A percentile compares a stretch with the other conserved stretches of the same genome.
Conservation (phyloP, 2,888 invertebrate species). For the Lottia scabra region DNA sequence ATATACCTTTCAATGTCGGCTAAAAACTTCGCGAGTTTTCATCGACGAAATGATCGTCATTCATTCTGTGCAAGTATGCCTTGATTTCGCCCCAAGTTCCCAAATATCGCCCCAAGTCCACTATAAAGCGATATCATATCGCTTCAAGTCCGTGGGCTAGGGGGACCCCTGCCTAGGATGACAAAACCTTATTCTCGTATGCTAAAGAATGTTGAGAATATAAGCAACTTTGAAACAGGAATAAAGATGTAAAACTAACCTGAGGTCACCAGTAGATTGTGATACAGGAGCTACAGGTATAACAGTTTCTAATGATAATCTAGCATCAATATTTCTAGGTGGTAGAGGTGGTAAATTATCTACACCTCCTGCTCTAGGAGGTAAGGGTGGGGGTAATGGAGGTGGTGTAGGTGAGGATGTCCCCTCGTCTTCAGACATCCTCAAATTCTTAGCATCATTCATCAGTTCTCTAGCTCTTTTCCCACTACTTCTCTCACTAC, state of each 20-base stretch:
- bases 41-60: too few species aligned
- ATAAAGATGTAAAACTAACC: slow-evolving; percentile 10
- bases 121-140: too few species aligned
- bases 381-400: slow-evolving; percentile 43
- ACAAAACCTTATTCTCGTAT: too few species aligned
- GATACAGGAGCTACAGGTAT: slow-evolving; percentile 40
- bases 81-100: too few species aligned
- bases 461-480: slow-evolving; percentile 16
- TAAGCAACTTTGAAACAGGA: too few species aligned
- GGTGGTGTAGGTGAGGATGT: slow-evolving; percentile 15
- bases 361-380: slow-evolving; percentile 37
- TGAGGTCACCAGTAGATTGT: slow-evolving; percentile 24
- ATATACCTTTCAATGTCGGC: too few species aligned
- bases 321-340: slow-evolving; percentile 45
- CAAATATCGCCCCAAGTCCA: too few species aligned
- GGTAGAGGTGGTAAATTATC: slow-evolving; percentile 53
- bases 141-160: too few species aligned
- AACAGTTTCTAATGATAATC: slow-evolving; percentile 48
- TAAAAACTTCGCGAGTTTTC: too few species aligned
- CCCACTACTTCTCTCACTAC: slow-evolving; percentile 38
- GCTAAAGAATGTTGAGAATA: too few species aligned
- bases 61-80: too few species aligned
- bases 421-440: slow-evolving; percentile 15
- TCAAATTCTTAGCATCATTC: slow-evolving; percentile 5
- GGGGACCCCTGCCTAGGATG: too few species aligned